Percentiles rank a stretch among this genome's conserved stretches.
These are phyloP conservation scores for Geotrupes spiniger DNA, from an alignment of 2,888 invertebrate species.

Conservation along the genomic window DNA sequence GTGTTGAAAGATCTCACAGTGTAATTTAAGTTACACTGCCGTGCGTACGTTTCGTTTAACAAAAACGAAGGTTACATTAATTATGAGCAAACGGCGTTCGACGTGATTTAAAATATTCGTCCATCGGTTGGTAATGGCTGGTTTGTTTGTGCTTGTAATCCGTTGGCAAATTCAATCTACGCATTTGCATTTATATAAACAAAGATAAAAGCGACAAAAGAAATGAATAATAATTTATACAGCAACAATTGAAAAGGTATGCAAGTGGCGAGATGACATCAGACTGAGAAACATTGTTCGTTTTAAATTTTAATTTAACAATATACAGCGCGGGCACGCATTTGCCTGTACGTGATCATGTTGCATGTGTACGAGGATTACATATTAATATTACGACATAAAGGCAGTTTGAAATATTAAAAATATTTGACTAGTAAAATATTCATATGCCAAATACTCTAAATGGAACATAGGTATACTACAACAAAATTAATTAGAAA, in stretches of 20 bases:
- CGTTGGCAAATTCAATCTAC: not conserved
- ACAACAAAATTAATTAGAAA: too few species aligned
- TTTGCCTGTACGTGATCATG: slow-evolving; percentile 3
- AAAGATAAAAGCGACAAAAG: slow-evolving; percentile 5
- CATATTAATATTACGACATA: slow-evolving; percentile 4
- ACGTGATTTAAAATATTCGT: too few species aligned
- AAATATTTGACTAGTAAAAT: not conserved
- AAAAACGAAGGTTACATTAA: too few species aligned
- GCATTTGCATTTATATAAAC: slow-evolving; percentile 2
- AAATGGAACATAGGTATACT: too few species aligned
- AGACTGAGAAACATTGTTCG: not conserved
- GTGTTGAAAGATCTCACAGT: slow-evolving; percentile 18
- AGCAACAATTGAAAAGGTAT: not conserved
- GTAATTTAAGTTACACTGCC: not conserved
- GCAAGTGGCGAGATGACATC: slow-evolving; percentile 4
- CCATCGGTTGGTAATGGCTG: too few species aligned
- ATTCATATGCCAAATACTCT: too few species aligned
- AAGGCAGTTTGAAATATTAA: not conserved
- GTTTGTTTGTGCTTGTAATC: too few species aligned
- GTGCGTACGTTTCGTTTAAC: too few species aligned
- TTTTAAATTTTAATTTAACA: slow-evolving; percentile 6
- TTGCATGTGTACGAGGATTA: slow-evolving; percentile 2
- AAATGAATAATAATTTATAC: slow-evolving; percentile 4
- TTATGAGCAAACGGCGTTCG: too few species aligned
- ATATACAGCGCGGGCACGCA: slow-evolving; percentile 3